Evolutionary conservation across 2,888 invertebrate species (phyloP), one percentile per base, ranked within the genome.

Genomic region (Drosophila suboccidentalis): DNA sequence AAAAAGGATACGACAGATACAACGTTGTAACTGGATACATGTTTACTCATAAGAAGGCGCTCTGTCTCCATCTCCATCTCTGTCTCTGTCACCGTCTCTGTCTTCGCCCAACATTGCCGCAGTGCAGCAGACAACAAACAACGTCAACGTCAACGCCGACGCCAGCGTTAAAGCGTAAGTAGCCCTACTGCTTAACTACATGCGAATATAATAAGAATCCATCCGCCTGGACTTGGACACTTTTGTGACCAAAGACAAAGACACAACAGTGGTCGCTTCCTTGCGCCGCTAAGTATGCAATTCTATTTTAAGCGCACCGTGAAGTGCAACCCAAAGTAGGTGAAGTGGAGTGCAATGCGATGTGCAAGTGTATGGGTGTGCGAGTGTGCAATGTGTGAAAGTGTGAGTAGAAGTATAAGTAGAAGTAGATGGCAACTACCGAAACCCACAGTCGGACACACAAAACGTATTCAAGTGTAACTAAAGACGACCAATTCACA

Each of bases 211-310:
- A 87, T 84, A 84, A 84, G 87, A 80, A 78, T 69, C 67, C 53
- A 80, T 68, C 65, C 53, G 58, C 72, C 72, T 75, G 62, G 68
- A 58, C 82, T 63, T 71, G 80, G 80, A 74, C 82, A 78, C 82
- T 68, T 70, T 75, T 63, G 59, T 72, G 76, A 53, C 73, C 62
- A 83, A 71, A 71, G 79, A 71, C 71, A 76, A 74, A 82, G 68
- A 38, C 44, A 49, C 58, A 75, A 70, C 72, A 71, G 63, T 63
- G 64, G 58, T 59, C 78, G 75, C 75, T 82, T 87, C 87, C 87
- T 84, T 84, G 82, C 80, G 81, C 88, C 83, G 66, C 86, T 88
- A 88, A 87, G 88, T 87, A 88, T 87, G 86, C 88, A 86, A 83
- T 82, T 75, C 86, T 87, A 88, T 88, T 88, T 85, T 83, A 81